Percentiles rank a stretch among this genome's conserved stretches.
Conservation (phyloP, 2,113 vertebrate species). For the Protobothrops mucrosquamatus region DNA sequence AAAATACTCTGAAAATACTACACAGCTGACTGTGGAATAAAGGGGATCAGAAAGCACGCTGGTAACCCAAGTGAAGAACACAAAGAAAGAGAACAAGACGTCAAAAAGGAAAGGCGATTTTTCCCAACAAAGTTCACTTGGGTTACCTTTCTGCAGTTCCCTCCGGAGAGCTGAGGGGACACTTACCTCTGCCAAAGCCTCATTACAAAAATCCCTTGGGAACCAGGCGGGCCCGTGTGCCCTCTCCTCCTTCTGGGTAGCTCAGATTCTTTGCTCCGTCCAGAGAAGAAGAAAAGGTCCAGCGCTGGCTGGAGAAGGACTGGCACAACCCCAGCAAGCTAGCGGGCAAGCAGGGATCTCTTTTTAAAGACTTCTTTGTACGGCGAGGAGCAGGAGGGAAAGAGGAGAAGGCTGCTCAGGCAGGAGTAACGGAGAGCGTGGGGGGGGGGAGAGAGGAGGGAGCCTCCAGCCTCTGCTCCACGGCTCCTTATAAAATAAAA, state of each 20-base stretch:
- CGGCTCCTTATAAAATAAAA: neutral
- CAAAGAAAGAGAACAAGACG: neutral
- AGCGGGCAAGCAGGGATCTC: slow-evolving; percentile 1
- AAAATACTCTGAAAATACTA: slow-evolving; percentile 42
- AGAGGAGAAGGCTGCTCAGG: slow-evolving; percentile 10
- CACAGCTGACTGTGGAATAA: slow-evolving; percentile 28
- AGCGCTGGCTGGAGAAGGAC: neutral
- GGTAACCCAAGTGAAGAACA: neutral
- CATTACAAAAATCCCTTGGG: neutral
- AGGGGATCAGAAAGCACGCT: slow-evolving; percentile 16
- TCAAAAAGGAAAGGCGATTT: fast-evolving
- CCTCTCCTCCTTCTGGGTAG: neutral
- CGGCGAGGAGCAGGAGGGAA: neutral
- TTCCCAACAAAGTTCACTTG: slow-evolving; percentile 11
- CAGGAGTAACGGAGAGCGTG: neutral
- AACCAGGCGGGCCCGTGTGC: neutral
- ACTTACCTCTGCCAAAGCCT: slow-evolving; percentile 11
- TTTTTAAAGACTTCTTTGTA: slow-evolving; percentile 22
- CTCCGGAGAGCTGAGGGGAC: neutral
- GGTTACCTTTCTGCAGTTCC: neutral
- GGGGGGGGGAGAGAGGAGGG: neutral
- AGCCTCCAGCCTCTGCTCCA: neutral
- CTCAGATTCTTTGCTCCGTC: neutral
- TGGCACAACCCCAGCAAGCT: slow-evolving; percentile 1
- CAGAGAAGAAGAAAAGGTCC: slow-evolving; percentile 15